phyloP scores from a whole-genome alignment of 2,797 vertebrate genomes.

The Cyprinodon diabolis region DNA sequence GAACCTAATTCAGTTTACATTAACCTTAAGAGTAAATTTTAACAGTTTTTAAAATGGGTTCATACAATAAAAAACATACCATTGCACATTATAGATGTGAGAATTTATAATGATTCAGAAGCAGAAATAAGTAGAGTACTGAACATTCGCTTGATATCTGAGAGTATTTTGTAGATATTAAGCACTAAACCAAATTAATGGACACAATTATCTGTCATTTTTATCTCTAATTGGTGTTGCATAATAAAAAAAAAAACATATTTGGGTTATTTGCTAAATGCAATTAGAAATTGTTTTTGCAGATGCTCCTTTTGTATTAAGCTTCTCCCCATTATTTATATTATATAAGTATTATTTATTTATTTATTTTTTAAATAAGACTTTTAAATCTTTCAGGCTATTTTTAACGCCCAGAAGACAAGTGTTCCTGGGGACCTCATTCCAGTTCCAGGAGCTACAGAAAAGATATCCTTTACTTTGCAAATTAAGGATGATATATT shows the following conservation, averaged over 20 bases:
- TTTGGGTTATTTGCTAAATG: background rate
- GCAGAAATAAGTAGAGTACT: background rate
- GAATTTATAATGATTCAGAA: background rate
- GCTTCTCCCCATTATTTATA: background rate
- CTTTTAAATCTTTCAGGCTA: slow-evolving; percentile 63
- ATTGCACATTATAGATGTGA: background rate
- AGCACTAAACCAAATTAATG: background rate
- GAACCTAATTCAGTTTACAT: too few species aligned
- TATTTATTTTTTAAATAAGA: background rate
- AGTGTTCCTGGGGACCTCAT: slow-evolving; percentile 83
- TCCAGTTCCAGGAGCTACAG: slow-evolving; percentile 81
- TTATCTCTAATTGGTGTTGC: background rate
- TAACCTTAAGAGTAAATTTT: too few species aligned
- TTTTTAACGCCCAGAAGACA: slow-evolving; percentile 85
- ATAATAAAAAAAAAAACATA: background rate
- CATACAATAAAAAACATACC: too few species aligned
- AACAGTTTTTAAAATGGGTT: too few species aligned
- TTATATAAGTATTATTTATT: background rate
- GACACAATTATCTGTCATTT: background rate
- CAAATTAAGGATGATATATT: background rate
- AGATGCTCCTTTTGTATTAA: background rate
- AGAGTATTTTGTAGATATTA: background rate
- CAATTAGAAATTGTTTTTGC: background rate
- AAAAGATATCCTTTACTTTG: slow-evolving; percentile 86
- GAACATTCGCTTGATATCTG: background rate